Base-by-base conservation (phyloP, 64 coral and sea anemone species). In the Montipora foliosa region DNA sequence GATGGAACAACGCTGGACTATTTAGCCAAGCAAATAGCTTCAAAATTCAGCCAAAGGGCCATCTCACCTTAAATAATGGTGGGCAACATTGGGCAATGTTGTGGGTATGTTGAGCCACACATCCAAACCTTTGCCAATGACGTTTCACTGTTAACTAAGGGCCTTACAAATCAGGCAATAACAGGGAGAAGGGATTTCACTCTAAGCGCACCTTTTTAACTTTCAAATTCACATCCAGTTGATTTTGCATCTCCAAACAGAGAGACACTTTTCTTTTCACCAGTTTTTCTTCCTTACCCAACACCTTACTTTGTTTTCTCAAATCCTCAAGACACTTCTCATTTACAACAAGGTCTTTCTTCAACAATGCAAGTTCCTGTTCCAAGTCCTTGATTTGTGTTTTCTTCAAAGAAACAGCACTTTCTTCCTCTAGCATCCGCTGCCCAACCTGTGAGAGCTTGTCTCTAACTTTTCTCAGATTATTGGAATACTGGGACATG, bases 341-440 rank as follows among this genome's bases (percentile, higher is more conserved):
- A 47, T 57, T 79, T 79, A 17, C 48, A 19, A 52, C 5, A 19
- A 79, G n/a, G 8, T 79, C 49, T 24, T 79, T 20, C 46, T 79
- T 79, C n/a, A 79, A 22, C 19, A 79, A 79, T 10, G 17, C 49
- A 24, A 79, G 78, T 79, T 79, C 78, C 78, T 55, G 2, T 79
- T 76, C 29, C 25, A 76, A 76, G 74, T 29, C 37, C 4, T 45
- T 44, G 9, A 44, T 24, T 46, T 12, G 44, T 37, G 44, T 24
- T 12, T 79, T 55, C 49, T 57, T 52, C 78, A 52, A 49, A 15
- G 3, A 10, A 48, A 57, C 19, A 24, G 78, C 78, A 13, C 19
- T 52, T 57, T 79, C 78, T 79, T 79, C 78, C 49, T 79, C 78
- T 6, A 0, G 9, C 19, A 79, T 53, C 47, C 22, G 78, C 49